Conservation (phyloP, 1,140 invertebrate species). For the Tetramorium simillimum region DNA sequence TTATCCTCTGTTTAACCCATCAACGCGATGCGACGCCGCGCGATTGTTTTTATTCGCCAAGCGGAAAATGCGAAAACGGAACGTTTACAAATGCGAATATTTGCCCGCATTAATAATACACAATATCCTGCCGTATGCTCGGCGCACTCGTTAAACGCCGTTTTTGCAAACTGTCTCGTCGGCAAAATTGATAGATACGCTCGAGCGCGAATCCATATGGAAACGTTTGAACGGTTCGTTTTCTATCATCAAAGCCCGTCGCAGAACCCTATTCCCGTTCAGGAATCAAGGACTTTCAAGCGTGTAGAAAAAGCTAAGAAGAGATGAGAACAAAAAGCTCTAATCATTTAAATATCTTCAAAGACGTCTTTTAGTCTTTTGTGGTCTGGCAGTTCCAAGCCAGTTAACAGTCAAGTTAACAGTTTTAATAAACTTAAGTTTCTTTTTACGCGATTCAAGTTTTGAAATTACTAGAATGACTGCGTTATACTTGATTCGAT, state of each 20-base stretch:
- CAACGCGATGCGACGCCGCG: background rate
- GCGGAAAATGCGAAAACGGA: constrained; percentile 8
- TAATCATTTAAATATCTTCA: background rate
- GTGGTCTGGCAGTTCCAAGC: background rate
- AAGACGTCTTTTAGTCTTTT: background rate
- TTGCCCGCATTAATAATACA: constrained; percentile 41
- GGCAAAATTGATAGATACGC: background rate
- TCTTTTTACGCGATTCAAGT: background rate
- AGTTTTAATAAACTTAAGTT: background rate
- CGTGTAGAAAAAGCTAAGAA: background rate
- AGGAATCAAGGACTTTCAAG: background rate
- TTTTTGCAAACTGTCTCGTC: background rate
- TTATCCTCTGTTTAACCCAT: constrained; percentile 16
- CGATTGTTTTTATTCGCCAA: constrained; percentile 27
- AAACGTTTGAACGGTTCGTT: constrained; percentile 3
- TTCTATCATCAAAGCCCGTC: background rate
- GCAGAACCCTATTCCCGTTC: background rate
- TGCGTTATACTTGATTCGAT: background rate
- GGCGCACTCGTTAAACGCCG: constrained; percentile 11
- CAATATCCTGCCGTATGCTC: background rate
- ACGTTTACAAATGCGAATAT: constrained; percentile 35
- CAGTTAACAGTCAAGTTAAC: background rate
- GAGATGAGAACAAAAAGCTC: background rate
- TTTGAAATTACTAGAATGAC: background rate
- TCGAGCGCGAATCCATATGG: constrained; percentile 1